phyloP scores from a whole-genome alignment of 2,113 vertebrate species.

The Dinomys branickii region DNA sequence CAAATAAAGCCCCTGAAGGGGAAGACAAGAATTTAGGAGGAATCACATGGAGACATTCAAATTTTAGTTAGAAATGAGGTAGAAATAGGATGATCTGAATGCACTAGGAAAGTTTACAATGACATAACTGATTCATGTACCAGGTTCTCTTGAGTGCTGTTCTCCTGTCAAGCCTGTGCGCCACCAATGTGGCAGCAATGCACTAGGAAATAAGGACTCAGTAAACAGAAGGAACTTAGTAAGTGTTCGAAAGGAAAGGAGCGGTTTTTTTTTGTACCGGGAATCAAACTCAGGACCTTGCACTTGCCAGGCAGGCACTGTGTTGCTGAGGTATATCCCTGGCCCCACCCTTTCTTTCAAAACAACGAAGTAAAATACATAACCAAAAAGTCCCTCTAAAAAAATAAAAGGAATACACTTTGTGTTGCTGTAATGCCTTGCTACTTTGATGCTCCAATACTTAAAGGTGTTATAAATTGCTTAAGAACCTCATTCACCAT shows the following conservation, averaged over 20 bases:
- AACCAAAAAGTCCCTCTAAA: neutral
- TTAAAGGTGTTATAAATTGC: neutral
- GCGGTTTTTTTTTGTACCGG: too few relatives aligned
- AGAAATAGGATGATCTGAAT: neutral
- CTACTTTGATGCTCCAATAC: slow-evolving; percentile 2
- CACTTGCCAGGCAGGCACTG: too few relatives aligned
- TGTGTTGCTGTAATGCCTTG: neutral
- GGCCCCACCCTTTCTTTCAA: neutral
- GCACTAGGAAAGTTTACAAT: neutral
- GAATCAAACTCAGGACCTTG: too few relatives aligned
- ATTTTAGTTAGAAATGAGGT: slow-evolving; percentile 50
- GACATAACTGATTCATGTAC: neutral
- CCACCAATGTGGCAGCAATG: neutral
- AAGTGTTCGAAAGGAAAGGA: neutral
- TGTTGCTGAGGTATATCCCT: too few relatives aligned
- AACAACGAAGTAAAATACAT: slow-evolving; percentile 41
- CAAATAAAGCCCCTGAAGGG: neutral
- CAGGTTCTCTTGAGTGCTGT: neutral
- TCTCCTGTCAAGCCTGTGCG: neutral
- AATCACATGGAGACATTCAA: too few relatives aligned
- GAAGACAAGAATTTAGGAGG: neutral
- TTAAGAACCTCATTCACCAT: neutral
- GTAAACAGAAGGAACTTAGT: neutral
- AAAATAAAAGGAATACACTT: slow-evolving; percentile 53
- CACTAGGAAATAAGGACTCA: neutral